A percentile compares a stretch with the other conserved stretches of the same genome.
phyloP scores from a whole-genome alignment of 2,888 invertebrate species.

The Chrysodeixis includens region DNA sequence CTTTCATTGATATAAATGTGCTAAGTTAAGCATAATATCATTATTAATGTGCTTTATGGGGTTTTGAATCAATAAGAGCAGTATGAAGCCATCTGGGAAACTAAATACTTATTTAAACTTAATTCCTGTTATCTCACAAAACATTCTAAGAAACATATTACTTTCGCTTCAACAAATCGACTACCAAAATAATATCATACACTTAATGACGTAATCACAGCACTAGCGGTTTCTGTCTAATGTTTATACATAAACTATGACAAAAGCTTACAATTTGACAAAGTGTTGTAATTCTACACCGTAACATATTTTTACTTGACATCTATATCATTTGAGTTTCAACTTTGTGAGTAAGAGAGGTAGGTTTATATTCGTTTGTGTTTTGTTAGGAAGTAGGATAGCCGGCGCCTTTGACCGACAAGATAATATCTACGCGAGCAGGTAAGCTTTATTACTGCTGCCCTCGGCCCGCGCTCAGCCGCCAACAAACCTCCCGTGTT shows the following conservation, averaged over 20 bases:
- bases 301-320: constrained; percentile 78
- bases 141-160: not conserved
- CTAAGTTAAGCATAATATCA: not conserved
- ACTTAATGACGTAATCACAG: constrained; percentile 69
- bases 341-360: constrained; percentile 48
- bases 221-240: constrained; percentile 58
- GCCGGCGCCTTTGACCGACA: constrained; percentile 85
- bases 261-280: constrained; percentile 86
- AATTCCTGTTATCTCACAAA: not conserved
- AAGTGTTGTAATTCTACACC: constrained; percentile 87
- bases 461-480: constrained; percentile 61
- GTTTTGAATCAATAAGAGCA: not conserved
- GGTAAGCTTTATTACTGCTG: constrained; percentile 84
- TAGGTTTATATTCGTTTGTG: constrained; percentile 56
- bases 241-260: constrained; percentile 80
- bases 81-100: not conserved
- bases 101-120: not conserved
- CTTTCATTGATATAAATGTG: constrained; percentile 10
- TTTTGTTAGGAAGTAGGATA: constrained; percentile 57
- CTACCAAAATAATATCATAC: constrained; percentile 44
- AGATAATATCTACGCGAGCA: constrained; percentile 87
- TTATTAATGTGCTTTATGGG: not conserved
- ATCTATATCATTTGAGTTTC: constrained; percentile 25
- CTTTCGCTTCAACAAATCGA: constrained; percentile 15
- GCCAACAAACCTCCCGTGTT: constrained; percentile 69